phyloP scores from a whole-genome alignment of 2,888 invertebrate genomes.

The Myathropa florea region DNA sequence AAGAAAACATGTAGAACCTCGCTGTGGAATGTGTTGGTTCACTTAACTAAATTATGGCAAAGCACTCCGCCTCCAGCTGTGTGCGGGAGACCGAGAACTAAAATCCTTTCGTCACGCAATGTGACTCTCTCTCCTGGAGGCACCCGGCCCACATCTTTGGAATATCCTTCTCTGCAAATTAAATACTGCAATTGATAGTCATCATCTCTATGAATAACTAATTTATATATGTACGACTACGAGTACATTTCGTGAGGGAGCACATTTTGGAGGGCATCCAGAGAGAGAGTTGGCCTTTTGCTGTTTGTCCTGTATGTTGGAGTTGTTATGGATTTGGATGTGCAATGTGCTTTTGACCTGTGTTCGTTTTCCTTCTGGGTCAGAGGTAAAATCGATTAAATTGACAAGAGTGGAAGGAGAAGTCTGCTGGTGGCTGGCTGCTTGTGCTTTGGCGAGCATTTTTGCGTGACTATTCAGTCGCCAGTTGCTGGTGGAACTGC shows the following conservation, averaged over 20 bases:
- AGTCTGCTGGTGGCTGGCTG: background rate
- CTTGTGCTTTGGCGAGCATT: slow-evolving; percentile 25
- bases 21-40: slow-evolving; percentile 30
- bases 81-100: slow-evolving; percentile 1
- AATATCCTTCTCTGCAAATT: slow-evolving; percentile 9
- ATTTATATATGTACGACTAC: background rate
- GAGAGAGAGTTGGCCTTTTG: background rate
- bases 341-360: slow-evolving; percentile 31
- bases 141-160: background rate
- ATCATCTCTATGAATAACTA: slow-evolving; percentile 48
- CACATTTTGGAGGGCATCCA: background rate
- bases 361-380: slow-evolving; percentile 29
- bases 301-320: background rate
- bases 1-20: slow-evolving; percentile 3
- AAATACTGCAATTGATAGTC: slow-evolving; percentile 51
- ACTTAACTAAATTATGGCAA: slow-evolving; percentile 55
- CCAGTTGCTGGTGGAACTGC: no score
- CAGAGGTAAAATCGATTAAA: slow-evolving; percentile 48
- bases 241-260: no score
- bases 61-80: slow-evolving; percentile 38
- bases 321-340: background rate
- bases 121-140: background rate
- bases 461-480: slow-evolving; percentile 34
- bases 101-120: slow-evolving; percentile 42
- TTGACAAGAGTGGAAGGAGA: background rate